Percentiles rank a stretch among this genome's conserved stretches.
These are phyloP conservation scores for Ochlodes sylvanus DNA, from an alignment of 2,888 invertebrate genomes.

Conservation along the genomic window DNA sequence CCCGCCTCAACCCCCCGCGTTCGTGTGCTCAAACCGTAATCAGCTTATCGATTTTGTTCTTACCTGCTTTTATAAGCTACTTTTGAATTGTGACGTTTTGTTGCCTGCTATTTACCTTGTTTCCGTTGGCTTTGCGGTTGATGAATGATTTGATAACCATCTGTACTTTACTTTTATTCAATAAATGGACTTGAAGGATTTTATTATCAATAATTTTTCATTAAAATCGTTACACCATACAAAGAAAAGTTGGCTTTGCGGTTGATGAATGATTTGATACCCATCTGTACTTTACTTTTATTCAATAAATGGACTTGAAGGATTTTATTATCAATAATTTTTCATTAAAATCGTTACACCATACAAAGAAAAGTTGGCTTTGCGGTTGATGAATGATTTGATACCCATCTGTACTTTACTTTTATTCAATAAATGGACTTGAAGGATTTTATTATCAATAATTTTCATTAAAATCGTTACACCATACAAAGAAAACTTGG, in stretches of 20 bases:
- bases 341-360: neutral
- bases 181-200: neutral
- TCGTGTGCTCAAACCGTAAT: constrained; percentile 48
- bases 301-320: constrained; percentile 4
- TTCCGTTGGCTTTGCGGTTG: constrained; percentile 2
- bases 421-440: constrained; percentile 10
- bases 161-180: constrained; percentile 8
- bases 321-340: neutral
- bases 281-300: constrained; percentile 8
- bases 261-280: constrained; percentile 25
- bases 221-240: neutral
- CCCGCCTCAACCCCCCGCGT: constrained; percentile 49
- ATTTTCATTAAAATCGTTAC: neutral
- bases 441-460: neutral
- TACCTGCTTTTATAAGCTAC: constrained; percentile 48
- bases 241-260: neutral
- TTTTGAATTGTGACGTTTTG: constrained; percentile 33
- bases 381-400: constrained; percentile 20
- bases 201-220: neutral
- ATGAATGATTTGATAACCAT: constrained; percentile 25
- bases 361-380: too few relatives aligned
- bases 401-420: constrained; percentile 12
- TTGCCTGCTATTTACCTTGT: constrained; percentile 1
- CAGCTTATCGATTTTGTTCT: constrained; percentile 53
- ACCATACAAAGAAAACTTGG: too few relatives aligned